Evolutionary conservation across 2,888 invertebrate species (phyloP).

Genomic region (Phengaris alcon): DNA sequence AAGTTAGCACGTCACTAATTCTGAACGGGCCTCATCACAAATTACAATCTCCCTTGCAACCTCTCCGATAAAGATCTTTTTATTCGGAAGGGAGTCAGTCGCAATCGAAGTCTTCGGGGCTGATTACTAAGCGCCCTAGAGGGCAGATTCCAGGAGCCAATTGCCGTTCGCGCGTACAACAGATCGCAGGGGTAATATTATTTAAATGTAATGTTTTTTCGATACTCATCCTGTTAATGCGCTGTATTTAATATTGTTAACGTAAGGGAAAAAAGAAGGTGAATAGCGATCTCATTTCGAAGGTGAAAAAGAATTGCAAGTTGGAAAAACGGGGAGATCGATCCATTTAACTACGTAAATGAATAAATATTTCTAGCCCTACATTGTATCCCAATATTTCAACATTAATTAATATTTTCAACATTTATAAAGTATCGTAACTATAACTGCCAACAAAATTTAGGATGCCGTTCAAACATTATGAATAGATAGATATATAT

Average conservation of each 20-base stretch:
- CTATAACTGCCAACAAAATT: too few relatives aligned
- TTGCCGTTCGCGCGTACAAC: constrained; percentile 71
- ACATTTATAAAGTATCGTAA: too few relatives aligned
- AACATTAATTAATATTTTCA: too few relatives aligned
- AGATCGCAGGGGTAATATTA: constrained; percentile 77
- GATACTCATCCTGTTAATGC: constrained; percentile 59
- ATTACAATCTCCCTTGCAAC: constrained; percentile 71
- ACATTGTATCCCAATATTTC: too few relatives aligned
- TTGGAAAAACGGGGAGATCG: not conserved
- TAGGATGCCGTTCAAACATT: too few relatives aligned
- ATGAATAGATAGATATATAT: too few relatives aligned
- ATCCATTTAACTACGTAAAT: not conserved
- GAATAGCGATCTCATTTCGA: not conserved
- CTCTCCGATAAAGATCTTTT: constrained; percentile 72
- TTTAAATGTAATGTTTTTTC: constrained; percentile 78
- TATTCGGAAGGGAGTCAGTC: constrained; percentile 68
- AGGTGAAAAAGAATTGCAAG: not conserved
- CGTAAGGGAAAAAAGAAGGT: not conserved
- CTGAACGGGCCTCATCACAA: constrained; percentile 62
- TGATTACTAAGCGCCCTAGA: constrained; percentile 75
- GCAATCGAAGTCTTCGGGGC: constrained; percentile 64
- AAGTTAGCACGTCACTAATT: constrained; percentile 55
- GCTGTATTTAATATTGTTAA: constrained; percentile 42
- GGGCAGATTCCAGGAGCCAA: constrained; percentile 72
- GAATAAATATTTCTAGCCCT: too few relatives aligned